Evolutionary conservation across 2,888 invertebrate genomes (phyloP).

Genomic region (Nemotelus nigrinus): DNA sequence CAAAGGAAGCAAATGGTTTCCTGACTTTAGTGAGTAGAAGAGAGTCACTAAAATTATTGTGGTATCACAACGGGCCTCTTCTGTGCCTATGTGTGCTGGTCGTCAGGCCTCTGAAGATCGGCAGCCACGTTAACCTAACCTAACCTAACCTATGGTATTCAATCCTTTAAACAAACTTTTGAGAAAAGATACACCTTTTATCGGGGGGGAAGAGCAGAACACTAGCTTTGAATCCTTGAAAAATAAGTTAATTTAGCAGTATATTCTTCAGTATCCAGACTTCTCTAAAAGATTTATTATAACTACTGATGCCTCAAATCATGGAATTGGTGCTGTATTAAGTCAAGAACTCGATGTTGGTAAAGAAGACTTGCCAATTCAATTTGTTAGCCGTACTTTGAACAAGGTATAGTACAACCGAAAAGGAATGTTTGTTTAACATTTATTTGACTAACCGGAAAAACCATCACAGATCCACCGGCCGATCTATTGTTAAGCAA

Average conservation of each 20-base stretch:
- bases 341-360: constrained; percentile 49
- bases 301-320: constrained; percentile 50
- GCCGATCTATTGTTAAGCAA: too few species aligned
- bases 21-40: too few species aligned
- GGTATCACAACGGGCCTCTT: too few species aligned
- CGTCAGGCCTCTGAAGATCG: too few species aligned
- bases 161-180: not conserved
- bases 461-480: too few species aligned
- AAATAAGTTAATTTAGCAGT: not conserved
- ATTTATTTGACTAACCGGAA: too few species aligned
- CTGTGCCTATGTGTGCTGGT: too few species aligned
- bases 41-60: too few species aligned
- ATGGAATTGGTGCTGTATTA: not conserved
- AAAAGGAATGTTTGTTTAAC: constrained; percentile 52
- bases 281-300: constrained; percentile 46
- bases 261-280: constrained; percentile 47
- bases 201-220: not conserved
- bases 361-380: constrained; percentile 13
- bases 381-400: constrained; percentile 8
- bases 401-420: constrained; percentile 53
- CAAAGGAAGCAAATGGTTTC: too few species aligned
- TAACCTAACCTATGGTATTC: too few species aligned
- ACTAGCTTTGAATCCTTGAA: not conserved
- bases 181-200: not conserved
- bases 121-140: too few species aligned